Base-by-base conservation (phyloP, 1,140 invertebrate genomes). In the Saccostrea glomerata region DNA sequence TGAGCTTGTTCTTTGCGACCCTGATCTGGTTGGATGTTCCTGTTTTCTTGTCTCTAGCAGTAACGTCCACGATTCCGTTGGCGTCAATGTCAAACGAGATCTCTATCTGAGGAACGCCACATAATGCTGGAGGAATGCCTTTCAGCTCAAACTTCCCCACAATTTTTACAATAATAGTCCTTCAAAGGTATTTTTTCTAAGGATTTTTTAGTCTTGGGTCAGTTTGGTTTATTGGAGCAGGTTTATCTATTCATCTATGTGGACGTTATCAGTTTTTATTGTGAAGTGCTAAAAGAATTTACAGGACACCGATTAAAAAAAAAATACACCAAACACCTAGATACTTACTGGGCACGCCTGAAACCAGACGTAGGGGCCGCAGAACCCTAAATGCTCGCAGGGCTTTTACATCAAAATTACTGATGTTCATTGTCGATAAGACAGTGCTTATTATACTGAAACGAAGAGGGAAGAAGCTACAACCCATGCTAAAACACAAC, bases 341-440 rank as follows among this genome's bases (percentile, higher is more conserved):
- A 87, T 89, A 93, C 92, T 92, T 90, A 93, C 92, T 92, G 82
- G 92, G 91, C 84, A 92, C 98, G 94, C 99, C 98, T 89, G 99
- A 99, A 89, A 99, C 99, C 90, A 99, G 97, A 95, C 99, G 96
- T 92, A 99, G 96, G 89, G 99, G 99, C 95, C 99, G 96, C 90
- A 99, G 96, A 88, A 99, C 99, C 94, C 99, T 97, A 96, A 99
- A 99, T 91, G 99, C 99, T 96, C 99, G 96, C 88, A 99, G 96
- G 88, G 99, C 98, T 96, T 99, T 99, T 86, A 99, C 98, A 96
- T 99, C 99, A 96, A 99, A 99, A 94, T 99, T 98, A 95, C 98
- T 98, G 96, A 98, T 97, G 89, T 88, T 90, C 84, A 90, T 85
- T 83, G 86, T 90, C 23, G 89, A 97, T 92, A 99, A 96, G 92